Conservation (phyloP, 2,888 invertebrate species). For the Ischnura elegans region DNA sequence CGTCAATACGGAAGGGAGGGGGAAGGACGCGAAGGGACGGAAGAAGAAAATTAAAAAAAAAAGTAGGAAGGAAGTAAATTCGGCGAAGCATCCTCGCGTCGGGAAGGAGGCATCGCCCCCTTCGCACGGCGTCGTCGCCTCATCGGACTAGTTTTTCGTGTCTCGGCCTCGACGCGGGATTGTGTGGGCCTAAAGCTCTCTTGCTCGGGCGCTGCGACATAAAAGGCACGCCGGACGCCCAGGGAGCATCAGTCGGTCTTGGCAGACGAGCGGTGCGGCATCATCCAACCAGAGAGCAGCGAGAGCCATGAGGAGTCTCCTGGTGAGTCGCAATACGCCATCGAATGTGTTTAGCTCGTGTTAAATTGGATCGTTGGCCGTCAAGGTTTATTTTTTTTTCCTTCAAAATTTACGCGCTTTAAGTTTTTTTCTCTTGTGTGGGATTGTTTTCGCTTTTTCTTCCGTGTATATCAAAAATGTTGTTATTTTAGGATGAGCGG, state of each 20-base stretch:
- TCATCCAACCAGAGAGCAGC: not conserved
- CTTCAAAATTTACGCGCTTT: no score
- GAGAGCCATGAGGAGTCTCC: constrained; percentile 64
- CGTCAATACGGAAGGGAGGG: not conserved
- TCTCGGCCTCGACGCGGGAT: constrained; percentile 43
- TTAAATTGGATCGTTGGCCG: no score
- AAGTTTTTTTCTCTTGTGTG: no score
- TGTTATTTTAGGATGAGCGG: no score
- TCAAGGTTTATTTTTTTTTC: no score
- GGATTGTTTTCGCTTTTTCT: no score
- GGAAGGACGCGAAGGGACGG: not conserved
- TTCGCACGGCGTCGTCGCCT: not conserved
- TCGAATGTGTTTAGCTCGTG: no score
- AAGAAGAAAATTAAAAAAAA: not conserved
- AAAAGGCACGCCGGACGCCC: not conserved
- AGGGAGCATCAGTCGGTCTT: constrained; percentile 42
- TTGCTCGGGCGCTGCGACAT: constrained; percentile 26
- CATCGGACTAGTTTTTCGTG: constrained; percentile 32
- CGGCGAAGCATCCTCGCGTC: constrained; percentile 30
- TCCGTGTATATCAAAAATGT: no score
- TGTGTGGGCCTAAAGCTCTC: constrained; percentile 42
- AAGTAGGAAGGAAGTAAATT: not conserved
- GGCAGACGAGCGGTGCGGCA: constrained; percentile 5
- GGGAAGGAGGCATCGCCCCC: constrained; percentile 23
- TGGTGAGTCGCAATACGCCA: constrained; percentile 22